Conservation (phyloP, 2,888 invertebrate species). For the Heliconius hortense region DNA sequence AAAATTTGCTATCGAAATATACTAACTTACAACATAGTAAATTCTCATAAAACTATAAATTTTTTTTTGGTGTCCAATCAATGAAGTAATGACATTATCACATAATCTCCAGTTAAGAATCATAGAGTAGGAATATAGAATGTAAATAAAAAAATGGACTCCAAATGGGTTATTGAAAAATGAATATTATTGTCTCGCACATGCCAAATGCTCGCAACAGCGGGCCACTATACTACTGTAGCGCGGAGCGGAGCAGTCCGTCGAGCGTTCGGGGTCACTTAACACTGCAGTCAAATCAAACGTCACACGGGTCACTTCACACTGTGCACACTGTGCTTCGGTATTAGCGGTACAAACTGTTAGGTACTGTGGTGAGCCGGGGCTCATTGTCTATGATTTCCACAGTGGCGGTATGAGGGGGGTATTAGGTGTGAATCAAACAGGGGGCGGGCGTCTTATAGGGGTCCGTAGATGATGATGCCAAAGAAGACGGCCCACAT, state of each 20-base stretch:
- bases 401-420: constrained; percentile 59
- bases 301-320: constrained; percentile 60
- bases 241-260: constrained; percentile 33
- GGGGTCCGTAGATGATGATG: constrained; percentile 85
- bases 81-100: constrained; percentile 63
- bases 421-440: constrained; percentile 69
- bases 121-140: constrained; percentile 34
- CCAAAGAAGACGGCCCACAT: constrained; percentile 98
- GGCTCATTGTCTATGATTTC: constrained; percentile 73
- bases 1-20: constrained; percentile 57
- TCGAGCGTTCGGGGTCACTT: constrained; percentile 49
- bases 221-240: constrained; percentile 40
- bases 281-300: constrained; percentile 24
- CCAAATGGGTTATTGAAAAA: constrained; percentile 42
- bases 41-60: constrained; percentile 59
- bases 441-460: constrained; percentile 66
- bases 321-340: constrained; percentile 68
- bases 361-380: constrained; percentile 76
- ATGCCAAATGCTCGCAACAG: constrained; percentile 65
- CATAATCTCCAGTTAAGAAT: constrained; percentile 47
- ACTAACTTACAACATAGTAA: constrained; percentile 61
- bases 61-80: constrained; percentile 60
- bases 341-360: constrained; percentile 76
- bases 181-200: constrained; percentile 78
- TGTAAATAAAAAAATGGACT: constrained; percentile 41